Evolutionary conservation across 1,140 invertebrate genomes (phyloP).

Genomic region (Ips typographus): DNA sequence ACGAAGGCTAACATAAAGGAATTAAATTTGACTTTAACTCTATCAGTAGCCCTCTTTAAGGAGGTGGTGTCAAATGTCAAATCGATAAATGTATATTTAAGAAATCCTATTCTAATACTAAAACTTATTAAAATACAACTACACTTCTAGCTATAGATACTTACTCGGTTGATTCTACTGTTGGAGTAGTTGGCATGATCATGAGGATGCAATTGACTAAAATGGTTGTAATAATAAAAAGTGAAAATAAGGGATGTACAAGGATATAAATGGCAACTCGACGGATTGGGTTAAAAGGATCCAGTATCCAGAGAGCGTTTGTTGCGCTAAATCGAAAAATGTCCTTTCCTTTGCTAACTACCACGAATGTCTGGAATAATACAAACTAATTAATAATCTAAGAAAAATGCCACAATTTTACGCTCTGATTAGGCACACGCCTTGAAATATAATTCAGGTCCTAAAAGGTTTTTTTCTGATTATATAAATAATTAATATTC

Average conservation of each 20-base stretch:
- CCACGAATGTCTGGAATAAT: slow-evolving; percentile 90
- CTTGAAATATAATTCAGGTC: too few relatives aligned
- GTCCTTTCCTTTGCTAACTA: slow-evolving; percentile 97
- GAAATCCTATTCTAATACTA: slow-evolving; percentile 1
- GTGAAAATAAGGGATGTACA: slow-evolving; percentile 96
- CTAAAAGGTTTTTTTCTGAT: too few relatives aligned
- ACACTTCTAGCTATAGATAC: slow-evolving; percentile 53
- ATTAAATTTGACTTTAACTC: neutral
- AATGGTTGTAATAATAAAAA: slow-evolving; percentile 97
- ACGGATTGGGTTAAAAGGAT: slow-evolving; percentile 96
- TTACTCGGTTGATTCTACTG: slow-evolving; percentile 96
- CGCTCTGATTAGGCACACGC: too few relatives aligned
- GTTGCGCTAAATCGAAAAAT: slow-evolving; percentile 98
- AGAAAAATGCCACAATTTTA: too few relatives aligned
- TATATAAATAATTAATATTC: too few relatives aligned
- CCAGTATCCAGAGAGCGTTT: slow-evolving; percentile 91
- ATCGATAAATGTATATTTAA: slow-evolving; percentile 11
- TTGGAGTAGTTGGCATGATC: slow-evolving; percentile 92
- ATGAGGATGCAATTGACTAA: slow-evolving; percentile 97
- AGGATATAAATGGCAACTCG: slow-evolving; percentile 96
- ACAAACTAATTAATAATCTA: neutral
- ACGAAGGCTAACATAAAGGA: neutral
- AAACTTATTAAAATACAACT: neutral
- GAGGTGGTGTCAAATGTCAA: neutral
- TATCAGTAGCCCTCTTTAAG: neutral